phyloP scores from a whole-genome alignment of 2,888 invertebrate species.

The Folsomia candida region DNA sequence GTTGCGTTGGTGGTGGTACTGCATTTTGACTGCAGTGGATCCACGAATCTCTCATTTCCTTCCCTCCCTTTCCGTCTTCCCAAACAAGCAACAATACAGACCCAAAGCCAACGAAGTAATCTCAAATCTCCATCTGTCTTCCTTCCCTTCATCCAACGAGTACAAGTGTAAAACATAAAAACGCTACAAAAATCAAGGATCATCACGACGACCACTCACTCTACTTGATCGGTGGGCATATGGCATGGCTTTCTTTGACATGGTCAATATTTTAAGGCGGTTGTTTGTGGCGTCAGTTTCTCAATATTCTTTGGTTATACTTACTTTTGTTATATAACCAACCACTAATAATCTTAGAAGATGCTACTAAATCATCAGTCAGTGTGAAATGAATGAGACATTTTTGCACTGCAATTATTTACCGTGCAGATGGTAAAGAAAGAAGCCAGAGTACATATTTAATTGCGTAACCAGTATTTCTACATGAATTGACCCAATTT shows the following conservation, averaged over 20 bases:
- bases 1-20: background rate
- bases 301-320: too few relatives aligned
- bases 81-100: too few relatives aligned
- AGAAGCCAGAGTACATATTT: background rate
- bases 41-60: conserved; percentile 15
- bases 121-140: conserved; percentile 19
- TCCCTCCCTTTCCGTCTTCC: conserved; percentile 2
- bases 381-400: too few relatives aligned
- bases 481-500: background rate
- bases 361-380: too few relatives aligned
- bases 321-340: too few relatives aligned
- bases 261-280: background rate
- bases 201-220: background rate
- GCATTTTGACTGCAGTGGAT: background rate
- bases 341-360: too few relatives aligned
- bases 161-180: background rate
- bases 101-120: too few relatives aligned
- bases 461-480: background rate
- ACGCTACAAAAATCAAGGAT: conserved; percentile 1
- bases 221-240: background rate
- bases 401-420: too few relatives aligned
- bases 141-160: background rate
- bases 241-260: background rate
- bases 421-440: background rate
- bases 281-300: background rate